Conservation (phyloP, 2,888 invertebrate species). For the Pandemis corylana region DNA sequence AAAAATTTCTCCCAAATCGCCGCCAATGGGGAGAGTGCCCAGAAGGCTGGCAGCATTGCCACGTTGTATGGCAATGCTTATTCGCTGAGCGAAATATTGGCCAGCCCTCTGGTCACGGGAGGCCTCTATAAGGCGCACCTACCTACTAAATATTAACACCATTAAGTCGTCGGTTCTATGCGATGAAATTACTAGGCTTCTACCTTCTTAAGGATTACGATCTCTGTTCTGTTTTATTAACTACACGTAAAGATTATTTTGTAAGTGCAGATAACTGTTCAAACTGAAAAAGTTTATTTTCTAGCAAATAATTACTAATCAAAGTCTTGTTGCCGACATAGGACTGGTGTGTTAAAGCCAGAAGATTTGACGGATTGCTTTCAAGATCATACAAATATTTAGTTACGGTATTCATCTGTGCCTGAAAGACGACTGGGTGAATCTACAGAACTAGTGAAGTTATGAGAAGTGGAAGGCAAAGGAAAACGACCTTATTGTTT, state of each 20-base stretch:
- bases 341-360: neutral
- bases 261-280: neutral
- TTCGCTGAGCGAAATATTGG: too few relatives aligned
- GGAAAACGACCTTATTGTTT: too few relatives aligned
- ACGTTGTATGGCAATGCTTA: too few relatives aligned
- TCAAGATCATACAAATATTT: neutral
- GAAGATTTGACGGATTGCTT: neutral
- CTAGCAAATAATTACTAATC: neutral
- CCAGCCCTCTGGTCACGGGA: too few relatives aligned
- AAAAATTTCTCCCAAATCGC: too few relatives aligned
- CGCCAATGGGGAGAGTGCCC: too few relatives aligned
- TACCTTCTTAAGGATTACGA: too few relatives aligned
- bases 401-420: constrained; percentile 6
- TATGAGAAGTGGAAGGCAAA: neutral
- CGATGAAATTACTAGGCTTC: too few relatives aligned
- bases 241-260: neutral
- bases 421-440: neutral
- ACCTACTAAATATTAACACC: too few relatives aligned
- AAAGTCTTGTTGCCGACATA: neutral
- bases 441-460: neutral
- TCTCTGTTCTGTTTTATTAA: neutral
- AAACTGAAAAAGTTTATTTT: neutral
- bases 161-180: too few relatives aligned
- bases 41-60: too few relatives aligned
- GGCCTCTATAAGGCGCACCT: too few relatives aligned